These are phyloP conservation scores for Pseudanteris insignis DNA, from an alignment of 2,888 invertebrate genomes.

Conservation along the genomic window DNA sequence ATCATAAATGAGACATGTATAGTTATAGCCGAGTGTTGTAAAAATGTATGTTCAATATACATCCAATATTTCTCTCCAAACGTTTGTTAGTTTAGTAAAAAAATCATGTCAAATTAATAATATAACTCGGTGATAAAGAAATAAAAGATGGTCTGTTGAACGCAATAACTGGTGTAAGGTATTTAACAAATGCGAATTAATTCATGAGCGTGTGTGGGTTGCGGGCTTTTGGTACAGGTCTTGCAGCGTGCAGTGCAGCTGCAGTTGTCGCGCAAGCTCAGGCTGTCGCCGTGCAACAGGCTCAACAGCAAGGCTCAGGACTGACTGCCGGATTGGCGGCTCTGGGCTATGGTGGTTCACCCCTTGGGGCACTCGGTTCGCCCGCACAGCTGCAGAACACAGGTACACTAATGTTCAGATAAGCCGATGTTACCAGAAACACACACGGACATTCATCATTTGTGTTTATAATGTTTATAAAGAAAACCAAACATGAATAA, in stretches of 20 bases:
- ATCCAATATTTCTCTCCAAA: too few relatives aligned
- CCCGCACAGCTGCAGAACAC: slow-evolving; percentile 65
- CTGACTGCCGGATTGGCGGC: slow-evolving; percentile 65
- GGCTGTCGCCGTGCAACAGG: slow-evolving; percentile 65
- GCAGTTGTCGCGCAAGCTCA: slow-evolving; percentile 65
- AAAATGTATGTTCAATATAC: too few relatives aligned
- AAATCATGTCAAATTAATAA: too few relatives aligned
- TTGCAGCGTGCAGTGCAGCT: slow-evolving; percentile 72
- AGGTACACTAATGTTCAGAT: slow-evolving; percentile 55
- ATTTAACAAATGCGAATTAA: slow-evolving; percentile 45
- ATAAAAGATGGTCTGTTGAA: slow-evolving; percentile 17
- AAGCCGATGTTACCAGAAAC: slow-evolving; percentile 35
- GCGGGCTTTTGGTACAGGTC: slow-evolving; percentile 68
- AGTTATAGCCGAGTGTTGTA: too few relatives aligned
- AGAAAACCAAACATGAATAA: too few relatives aligned
- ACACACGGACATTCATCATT: slow-evolving; percentile 6
- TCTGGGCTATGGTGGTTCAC: slow-evolving; percentile 65
- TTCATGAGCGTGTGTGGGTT: slow-evolving; percentile 58
- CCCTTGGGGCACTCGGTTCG: slow-evolving; percentile 65
- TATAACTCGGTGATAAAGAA: too few relatives aligned
- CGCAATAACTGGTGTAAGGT: slow-evolving; percentile 50
- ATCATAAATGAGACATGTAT: too few relatives aligned
- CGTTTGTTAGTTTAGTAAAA: too few relatives aligned
- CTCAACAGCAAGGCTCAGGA: slow-evolving; percentile 65
- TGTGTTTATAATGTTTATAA: too few relatives aligned